Conservation (phyloP, 1,140 invertebrate genomes). For the Cyclargus thomasi region DNA sequence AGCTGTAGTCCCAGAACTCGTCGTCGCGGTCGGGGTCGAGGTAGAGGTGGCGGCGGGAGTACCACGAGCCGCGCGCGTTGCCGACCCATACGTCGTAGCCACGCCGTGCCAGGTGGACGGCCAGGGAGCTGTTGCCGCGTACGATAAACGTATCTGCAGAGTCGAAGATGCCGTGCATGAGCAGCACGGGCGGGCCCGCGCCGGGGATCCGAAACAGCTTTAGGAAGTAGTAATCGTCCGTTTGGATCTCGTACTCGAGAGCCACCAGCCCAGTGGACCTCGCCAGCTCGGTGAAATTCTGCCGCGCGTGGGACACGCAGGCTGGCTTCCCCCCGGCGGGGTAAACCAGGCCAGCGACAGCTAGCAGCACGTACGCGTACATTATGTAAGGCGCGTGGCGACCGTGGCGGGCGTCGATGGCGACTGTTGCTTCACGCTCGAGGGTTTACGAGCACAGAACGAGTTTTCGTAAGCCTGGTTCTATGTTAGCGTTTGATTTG, state of each 20-base stretch:
- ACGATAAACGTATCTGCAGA: conserved; percentile 80
- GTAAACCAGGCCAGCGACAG: not conserved
- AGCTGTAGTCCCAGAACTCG: conserved; percentile 78
- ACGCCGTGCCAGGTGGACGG: conserved; percentile 43
- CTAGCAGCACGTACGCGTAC: not conserved
- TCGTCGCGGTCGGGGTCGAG: conserved; percentile 61
- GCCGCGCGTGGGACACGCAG: not conserved
- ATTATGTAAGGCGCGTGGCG: not conserved
- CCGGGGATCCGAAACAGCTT: conserved; percentile 78
- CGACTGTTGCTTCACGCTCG: not conserved
- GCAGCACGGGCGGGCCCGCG: conserved; percentile 65
- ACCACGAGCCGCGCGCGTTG: conserved; percentile 81
- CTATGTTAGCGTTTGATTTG: not conserved
- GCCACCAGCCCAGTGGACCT: conserved; percentile 69
- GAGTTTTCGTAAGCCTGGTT: not conserved
- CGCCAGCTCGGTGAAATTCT: conserved; percentile 42
- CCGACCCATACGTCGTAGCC: conserved; percentile 84
- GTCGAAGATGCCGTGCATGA: conserved; percentile 84
- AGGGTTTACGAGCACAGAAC: not conserved
- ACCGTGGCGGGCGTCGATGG: not conserved
- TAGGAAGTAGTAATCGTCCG: conserved; percentile 81
- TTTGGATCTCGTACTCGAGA: conserved; percentile 71
- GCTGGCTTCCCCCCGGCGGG: not conserved
- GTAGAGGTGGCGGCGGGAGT: conserved; percentile 76
- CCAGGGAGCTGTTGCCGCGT: conserved; percentile 69